Percentiles rank a stretch among this genome's conserved stretches.
These are phyloP conservation scores for Mastacembelus armatus DNA, from an alignment of 2,797 vertebrate species.

Conservation along the genomic window DNA sequence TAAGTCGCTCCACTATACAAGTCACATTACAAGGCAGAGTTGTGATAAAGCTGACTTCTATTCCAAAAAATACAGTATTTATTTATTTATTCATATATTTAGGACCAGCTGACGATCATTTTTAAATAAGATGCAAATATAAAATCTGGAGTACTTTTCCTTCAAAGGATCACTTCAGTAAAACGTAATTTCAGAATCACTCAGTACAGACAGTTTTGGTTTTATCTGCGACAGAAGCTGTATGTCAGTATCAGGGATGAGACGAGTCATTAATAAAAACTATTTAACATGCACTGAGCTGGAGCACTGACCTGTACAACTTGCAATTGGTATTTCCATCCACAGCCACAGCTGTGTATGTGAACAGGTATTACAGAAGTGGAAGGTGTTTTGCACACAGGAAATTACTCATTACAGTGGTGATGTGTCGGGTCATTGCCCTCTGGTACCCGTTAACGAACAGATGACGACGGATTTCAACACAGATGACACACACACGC, in stretches of 20 bases:
- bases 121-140: too few relatives aligned
- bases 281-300: neutral
- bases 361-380: neutral
- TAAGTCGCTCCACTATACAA: too few relatives aligned
- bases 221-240: neutral
- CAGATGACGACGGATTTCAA: constrained; percentile 17
- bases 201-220: neutral
- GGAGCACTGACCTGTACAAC: neutral
- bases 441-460: constrained; percentile 15
- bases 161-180: too few relatives aligned
- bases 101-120: too few relatives aligned
- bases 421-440: neutral
- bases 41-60: too few relatives aligned
- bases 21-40: too few relatives aligned
- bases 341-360: neutral
- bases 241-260: neutral
- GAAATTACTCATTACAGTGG: constrained; percentile 29
- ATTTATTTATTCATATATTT: too few relatives aligned
- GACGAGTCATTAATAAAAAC: neutral
- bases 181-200: too few relatives aligned
- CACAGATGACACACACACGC: neutral
- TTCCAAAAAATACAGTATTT: too few relatives aligned
- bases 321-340: constrained; percentile 7
- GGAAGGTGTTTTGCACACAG: constrained; percentile 6
- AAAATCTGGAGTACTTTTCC: too few relatives aligned